Evolutionary conservation across 2,888 invertebrate genomes (phyloP), one percentile per base, ranked within the genome.

Genomic region (Podabrus alpinus): DNA sequence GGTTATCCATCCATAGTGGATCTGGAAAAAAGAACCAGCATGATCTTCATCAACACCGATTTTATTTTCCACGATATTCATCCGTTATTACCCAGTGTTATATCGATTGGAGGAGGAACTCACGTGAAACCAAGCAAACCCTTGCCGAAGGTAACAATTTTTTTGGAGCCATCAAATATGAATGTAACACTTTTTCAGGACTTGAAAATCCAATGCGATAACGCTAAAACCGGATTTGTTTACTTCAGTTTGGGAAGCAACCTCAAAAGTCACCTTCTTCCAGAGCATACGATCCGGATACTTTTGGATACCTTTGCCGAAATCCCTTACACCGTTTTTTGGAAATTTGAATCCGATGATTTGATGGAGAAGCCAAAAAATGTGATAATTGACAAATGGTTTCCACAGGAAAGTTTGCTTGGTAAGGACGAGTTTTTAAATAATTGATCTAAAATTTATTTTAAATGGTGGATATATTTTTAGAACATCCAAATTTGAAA

Each of bases 111-210:
- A 21, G 21, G 21, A 21, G 21, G 21, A 21, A 2, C 21, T 21
- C 21, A 21, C 21, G 2, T 21, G 5, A 21, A 21, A 21, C 2
- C 21, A 1, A 21, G 21, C 21, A 7, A 24, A 24, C 24, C 24
- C 1, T 9, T 24, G 7, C 24, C 24, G 1, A 9, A 24, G 9
- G 24, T 21, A 21, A 15, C 5, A 1, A 59, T 59, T 59, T 21
- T 21, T 21, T 21, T 21, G 21, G 21, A 21, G 7, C 21, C 3
- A 7, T 7, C 4, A 21, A 1, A 21, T 21, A n/a, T n/a, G n/a
- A n/a, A n/a, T n/a, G n/a, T n/a, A 45, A 84, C 86, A 73, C 67
- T 10, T 60, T 61, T 19, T 9, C 9, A 64, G 62, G 62, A 2
- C 1, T 21, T 64, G 9, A 19, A 13, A 0, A 64, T 21, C 10